Percentiles rank a stretch among this genome's conserved stretches.
Evolutionary conservation across 2,888 invertebrate genomes (phyloP).

Genomic region (Alloplasta piceator): DNA sequence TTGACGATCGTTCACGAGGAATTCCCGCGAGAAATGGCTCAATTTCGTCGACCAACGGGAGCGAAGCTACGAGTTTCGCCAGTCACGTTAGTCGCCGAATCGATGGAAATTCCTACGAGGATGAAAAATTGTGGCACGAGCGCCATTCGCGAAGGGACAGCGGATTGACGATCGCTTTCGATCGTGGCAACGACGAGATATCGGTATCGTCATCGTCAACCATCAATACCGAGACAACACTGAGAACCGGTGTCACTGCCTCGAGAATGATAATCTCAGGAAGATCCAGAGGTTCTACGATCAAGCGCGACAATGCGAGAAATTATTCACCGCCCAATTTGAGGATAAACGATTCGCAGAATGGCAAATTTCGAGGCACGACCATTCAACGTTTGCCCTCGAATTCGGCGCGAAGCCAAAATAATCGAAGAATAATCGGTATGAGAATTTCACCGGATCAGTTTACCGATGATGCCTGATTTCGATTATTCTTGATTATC

Average conservation of each 20-base stretch:
- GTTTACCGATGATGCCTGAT: constrained; percentile 72
- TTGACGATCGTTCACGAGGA: neutral
- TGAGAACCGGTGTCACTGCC: constrained; percentile 9
- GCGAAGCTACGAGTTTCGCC: constrained; percentile 28
- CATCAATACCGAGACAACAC: constrained; percentile 39
- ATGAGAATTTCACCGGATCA: constrained; percentile 74
- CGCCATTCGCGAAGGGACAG: constrained; percentile 45
- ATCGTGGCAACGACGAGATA: constrained; percentile 42
- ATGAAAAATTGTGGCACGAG: constrained; percentile 33
- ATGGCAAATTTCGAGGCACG: neutral
- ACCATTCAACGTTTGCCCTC: constrained; percentile 2
- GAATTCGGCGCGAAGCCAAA: constrained; percentile 21
- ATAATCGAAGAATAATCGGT: constrained; percentile 58
- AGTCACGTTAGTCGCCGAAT: constrained; percentile 34
- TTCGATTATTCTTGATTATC: constrained; percentile 53
- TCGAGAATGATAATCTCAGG: constrained; percentile 36
- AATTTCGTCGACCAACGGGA: constrained; percentile 13
- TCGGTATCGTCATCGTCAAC: constrained; percentile 41
- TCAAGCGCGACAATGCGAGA: neutral
- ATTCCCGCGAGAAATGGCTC: constrained; percentile 20
- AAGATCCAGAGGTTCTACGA: neutral
- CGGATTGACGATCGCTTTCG: constrained; percentile 49
- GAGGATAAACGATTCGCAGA: constrained; percentile 21
- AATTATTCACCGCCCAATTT: neutral
- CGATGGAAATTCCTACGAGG: constrained; percentile 17